Percentiles rank a stretch among this genome's conserved stretches.
Evolutionary conservation across 2,888 invertebrate genomes (phyloP).

Genomic region (Microplitis manilae): DNA sequence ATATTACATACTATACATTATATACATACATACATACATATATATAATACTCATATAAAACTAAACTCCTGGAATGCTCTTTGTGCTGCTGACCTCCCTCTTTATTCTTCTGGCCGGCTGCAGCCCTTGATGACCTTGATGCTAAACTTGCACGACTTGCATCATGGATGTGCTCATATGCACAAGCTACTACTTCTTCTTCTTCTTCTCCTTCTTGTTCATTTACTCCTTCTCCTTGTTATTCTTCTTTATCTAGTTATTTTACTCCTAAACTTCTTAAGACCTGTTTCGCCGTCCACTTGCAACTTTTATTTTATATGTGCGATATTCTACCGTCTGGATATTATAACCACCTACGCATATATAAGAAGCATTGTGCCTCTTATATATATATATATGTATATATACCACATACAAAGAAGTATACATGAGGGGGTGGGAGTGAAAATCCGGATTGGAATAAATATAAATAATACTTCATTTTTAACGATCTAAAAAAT

Average conservation of each 20-base stretch:
- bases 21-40: background rate
- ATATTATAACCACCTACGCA: constrained; percentile 56
- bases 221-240: constrained; percentile 18
- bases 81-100: constrained; percentile 60
- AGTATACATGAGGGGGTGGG: constrained; percentile 37
- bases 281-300: constrained; percentile 11
- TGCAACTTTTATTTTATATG: constrained; percentile 32
- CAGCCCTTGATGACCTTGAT: constrained; percentile 50
- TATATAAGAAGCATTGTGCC: constrained; percentile 42
- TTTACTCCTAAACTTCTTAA: background rate
- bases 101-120: constrained; percentile 35
- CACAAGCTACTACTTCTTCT: constrained; percentile 29
- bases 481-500: no score
- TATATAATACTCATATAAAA: constrained; percentile 23
- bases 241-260: constrained; percentile 2
- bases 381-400: background rate
- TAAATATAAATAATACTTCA: no score
- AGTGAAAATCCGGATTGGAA: background rate
- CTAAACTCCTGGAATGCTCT: constrained; percentile 67
- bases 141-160: constrained; percentile 26
- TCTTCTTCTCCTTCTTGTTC: constrained; percentile 19
- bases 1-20: background rate
- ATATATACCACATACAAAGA: constrained; percentile 15
- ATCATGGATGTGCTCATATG: constrained; percentile 32
- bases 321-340: constrained; percentile 37